Conservation (phyloP, 2,888 invertebrate species). For the Synanthedon vespiformis region DNA sequence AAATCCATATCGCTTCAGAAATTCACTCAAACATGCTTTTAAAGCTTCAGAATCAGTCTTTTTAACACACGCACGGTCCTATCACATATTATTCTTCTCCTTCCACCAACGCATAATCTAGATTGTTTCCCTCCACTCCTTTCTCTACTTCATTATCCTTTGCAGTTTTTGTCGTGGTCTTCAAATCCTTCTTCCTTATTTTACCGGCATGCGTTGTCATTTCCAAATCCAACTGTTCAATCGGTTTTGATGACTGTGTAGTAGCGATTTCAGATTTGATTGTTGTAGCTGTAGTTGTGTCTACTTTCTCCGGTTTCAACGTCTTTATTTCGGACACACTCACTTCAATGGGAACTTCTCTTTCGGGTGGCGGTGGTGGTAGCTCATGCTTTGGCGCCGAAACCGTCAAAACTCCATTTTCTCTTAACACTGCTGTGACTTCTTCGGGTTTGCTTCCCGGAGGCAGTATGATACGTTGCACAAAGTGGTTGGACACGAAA, state of each 20-base stretch:
- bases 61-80: slow-evolving; percentile 14
- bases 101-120: slow-evolving; percentile 43
- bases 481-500: slow-evolving; percentile 51
- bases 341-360: slow-evolving; percentile 50
- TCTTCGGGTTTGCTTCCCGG: slow-evolving; percentile 49
- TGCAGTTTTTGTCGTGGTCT: slow-evolving; percentile 37
- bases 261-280: slow-evolving; percentile 5
- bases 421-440: slow-evolving; percentile 44
- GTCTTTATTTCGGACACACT: slow-evolving; percentile 24
- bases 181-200: slow-evolving; percentile 60
- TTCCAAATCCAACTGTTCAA: slow-evolving; percentile 41
- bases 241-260: slow-evolving; percentile 19
- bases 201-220: slow-evolving; percentile 55
- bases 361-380: slow-evolving; percentile 51
- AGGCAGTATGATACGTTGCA: slow-evolving; percentile 51
- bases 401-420: slow-evolving; percentile 41
- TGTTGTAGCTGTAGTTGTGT: slow-evolving; percentile 10
- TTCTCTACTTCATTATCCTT: slow-evolving; percentile 60
- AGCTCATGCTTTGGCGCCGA: slow-evolving; percentile 51
- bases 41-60: slow-evolving; percentile 51
- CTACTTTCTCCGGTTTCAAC: slow-evolving; percentile 14
- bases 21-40: slow-evolving; percentile 4
- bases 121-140: slow-evolving; percentile 38
- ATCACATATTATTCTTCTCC: slow-evolving; percentile 31
- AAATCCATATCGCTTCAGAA: slow-evolving; percentile 9